These are phyloP conservation scores for Burhinus oedicnemus DNA, from an alignment of 2,113 vertebrate species.

Conservation along the genomic window DNA sequence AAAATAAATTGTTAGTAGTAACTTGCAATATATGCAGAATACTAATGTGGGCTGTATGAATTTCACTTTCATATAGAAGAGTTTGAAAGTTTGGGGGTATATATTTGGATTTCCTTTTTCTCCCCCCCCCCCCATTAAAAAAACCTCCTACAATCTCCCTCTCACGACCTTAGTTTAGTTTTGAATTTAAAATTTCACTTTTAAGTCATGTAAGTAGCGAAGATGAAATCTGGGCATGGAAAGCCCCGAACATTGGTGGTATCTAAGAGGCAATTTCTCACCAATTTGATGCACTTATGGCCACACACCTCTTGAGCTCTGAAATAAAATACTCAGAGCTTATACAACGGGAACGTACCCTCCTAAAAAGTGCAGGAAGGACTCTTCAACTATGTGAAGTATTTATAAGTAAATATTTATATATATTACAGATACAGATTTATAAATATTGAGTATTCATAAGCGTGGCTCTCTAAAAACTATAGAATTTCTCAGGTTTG, in stretches of 20 bases:
- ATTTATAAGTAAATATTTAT: not conserved
- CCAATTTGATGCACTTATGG: too few species aligned
- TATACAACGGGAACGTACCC: not conserved
- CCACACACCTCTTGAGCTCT: not conserved
- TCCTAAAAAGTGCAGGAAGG: not conserved
- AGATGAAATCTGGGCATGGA: not conserved
- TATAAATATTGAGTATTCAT: accelerated
- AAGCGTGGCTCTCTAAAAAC: not conserved
- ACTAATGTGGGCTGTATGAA: not conserved
- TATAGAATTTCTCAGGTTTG: accelerated
- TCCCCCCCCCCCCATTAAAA: not conserved
- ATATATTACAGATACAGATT: not conserved
- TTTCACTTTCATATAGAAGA: not conserved
- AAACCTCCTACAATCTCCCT: not conserved
- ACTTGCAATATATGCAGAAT: not conserved
- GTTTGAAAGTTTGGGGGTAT: accelerated
- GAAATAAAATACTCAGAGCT: not conserved
- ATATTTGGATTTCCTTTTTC: not conserved
- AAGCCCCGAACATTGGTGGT: accelerated
- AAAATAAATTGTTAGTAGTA: not conserved
- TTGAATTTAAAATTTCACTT: not conserved
- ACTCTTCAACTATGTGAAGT: not conserved
- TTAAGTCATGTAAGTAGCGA: accelerated
- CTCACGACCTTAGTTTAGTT: not conserved
- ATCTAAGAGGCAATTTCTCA: not conserved